These are phyloP conservation scores for Pelecanus crispus DNA, from an alignment of 2,113 vertebrate genomes.

Conservation along the genomic window DNA sequence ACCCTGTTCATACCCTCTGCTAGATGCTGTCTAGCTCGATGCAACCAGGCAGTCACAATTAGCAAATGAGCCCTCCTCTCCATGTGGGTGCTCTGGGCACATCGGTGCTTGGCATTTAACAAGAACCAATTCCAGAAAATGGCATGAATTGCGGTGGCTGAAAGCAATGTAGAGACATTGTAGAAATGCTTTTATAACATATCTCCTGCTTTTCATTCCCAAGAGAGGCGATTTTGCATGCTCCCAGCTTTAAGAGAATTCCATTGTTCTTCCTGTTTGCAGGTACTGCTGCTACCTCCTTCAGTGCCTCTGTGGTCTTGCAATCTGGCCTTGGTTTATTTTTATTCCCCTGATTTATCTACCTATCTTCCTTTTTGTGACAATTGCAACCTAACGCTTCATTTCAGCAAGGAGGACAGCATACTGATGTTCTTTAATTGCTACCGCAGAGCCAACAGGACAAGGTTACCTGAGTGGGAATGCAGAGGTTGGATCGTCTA, in stretches of 20 bases:
- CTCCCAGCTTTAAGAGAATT: neutral
- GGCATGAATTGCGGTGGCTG: neutral
- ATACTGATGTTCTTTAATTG: neutral
- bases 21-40: rapidly evolving
- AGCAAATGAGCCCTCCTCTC: neutral
- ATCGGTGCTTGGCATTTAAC: neutral
- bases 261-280: neutral
- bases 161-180: neutral
- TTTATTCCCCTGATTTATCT: neutral
- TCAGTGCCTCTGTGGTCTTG: neutral
- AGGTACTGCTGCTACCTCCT: neutral
- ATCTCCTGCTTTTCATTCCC: neutral
- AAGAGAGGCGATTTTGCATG: neutral
- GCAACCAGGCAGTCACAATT: neutral
- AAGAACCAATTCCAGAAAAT: neutral
- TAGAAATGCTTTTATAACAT: neutral
- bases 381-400: neutral
- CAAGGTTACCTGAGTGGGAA: neutral
- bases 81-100: rapidly evolving
- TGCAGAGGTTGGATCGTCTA: rapidly evolving
- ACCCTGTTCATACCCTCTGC: neutral
- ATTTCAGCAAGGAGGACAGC: neutral
- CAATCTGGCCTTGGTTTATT: neutral
- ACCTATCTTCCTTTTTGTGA: neutral
- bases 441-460: neutral